Percentiles rank a stretch among this genome's conserved stretches.
Evolutionary conservation across 2,888 invertebrate genomes (phyloP).

Genomic region (Exephanes ischioxanthus): DNA sequence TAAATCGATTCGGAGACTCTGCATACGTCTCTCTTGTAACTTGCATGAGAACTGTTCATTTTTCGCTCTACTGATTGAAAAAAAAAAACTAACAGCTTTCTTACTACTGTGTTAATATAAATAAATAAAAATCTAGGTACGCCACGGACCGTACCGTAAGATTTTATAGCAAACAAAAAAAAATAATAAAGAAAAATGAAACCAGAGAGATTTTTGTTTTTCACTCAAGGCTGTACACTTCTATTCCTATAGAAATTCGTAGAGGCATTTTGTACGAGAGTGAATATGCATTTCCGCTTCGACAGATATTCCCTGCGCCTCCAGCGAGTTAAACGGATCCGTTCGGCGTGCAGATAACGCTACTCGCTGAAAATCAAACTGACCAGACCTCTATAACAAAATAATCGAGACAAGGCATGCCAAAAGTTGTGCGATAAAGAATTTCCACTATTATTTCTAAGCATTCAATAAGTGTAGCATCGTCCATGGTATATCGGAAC

Average conservation of each 20-base stretch:
- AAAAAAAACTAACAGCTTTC: background rate
- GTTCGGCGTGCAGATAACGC: conserved; percentile 22
- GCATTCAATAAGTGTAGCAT: background rate
- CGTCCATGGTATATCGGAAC: background rate
- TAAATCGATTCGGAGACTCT: background rate
- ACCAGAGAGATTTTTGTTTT: background rate
- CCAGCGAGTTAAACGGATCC: conserved; percentile 9
- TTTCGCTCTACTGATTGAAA: background rate
- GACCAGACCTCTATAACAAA: conserved; percentile 58
- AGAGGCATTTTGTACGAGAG: background rate
- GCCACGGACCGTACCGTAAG: background rate
- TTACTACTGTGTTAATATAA: background rate
- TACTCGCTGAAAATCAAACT: conserved; percentile 47
- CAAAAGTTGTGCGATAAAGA: conserved; percentile 17
- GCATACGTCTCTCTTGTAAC: background rate
- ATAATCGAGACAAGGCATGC: conserved; percentile 30
- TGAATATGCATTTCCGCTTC: conserved; percentile 8
- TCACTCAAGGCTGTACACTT: background rate
- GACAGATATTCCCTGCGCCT: conserved; percentile 18
- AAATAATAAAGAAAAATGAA: background rate
- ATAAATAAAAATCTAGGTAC: background rate
- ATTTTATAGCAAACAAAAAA: background rate
- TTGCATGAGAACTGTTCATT: background rate
- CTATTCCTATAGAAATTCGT: background rate
- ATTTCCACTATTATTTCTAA: conserved; percentile 28